A percentile compares a stretch with the other conserved stretches of the same genome.
phyloP scores from a whole-genome alignment of 2,113 vertebrate genomes.

The Clinocottus analis region DNA sequence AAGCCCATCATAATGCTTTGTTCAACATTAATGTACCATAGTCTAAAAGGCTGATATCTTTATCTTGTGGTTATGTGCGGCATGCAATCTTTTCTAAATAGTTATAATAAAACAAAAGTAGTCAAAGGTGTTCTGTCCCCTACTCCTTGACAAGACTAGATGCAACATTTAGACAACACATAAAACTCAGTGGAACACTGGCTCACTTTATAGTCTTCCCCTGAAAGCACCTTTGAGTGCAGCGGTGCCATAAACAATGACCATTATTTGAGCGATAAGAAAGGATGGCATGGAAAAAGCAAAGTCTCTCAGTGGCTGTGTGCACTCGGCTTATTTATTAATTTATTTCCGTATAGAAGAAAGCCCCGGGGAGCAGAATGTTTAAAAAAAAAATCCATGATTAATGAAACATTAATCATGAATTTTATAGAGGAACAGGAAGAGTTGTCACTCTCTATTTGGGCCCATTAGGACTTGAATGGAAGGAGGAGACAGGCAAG shows the following conservation, averaged over 20 bases:
- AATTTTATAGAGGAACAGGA: constrained; percentile 83
- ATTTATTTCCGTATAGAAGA: constrained; percentile 78
- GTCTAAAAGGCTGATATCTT: neutral
- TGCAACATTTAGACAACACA: constrained; percentile 79
- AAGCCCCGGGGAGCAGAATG: constrained; percentile 74
- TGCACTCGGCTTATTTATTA: constrained; percentile 71
- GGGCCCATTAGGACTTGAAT: constrained; percentile 68
- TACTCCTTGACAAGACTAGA: constrained; percentile 68
- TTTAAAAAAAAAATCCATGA: constrained; percentile 78
- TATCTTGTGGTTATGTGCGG: constrained; percentile 29
- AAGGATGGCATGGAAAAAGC: constrained; percentile 66
- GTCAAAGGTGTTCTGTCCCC: constrained; percentile 48
- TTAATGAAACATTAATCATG: constrained; percentile 85
- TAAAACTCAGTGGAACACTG: constrained; percentile 61
- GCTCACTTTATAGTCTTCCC: constrained; percentile 63
- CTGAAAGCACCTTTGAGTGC: constrained; percentile 71
- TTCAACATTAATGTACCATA: constrained; percentile 2
- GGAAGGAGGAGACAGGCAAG: constrained; percentile 61
- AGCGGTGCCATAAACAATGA: constrained; percentile 79
- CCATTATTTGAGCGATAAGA: constrained; percentile 70
- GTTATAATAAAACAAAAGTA: constrained; percentile 60
- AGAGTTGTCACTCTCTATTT: constrained; percentile 83
- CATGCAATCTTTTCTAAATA: constrained; percentile 37
- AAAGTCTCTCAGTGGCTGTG: constrained; percentile 62
- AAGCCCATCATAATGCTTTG: neutral